These are phyloP conservation scores for Cheilosia vernalis DNA, from an alignment of 2,888 invertebrate species.

Conservation along the genomic window DNA sequence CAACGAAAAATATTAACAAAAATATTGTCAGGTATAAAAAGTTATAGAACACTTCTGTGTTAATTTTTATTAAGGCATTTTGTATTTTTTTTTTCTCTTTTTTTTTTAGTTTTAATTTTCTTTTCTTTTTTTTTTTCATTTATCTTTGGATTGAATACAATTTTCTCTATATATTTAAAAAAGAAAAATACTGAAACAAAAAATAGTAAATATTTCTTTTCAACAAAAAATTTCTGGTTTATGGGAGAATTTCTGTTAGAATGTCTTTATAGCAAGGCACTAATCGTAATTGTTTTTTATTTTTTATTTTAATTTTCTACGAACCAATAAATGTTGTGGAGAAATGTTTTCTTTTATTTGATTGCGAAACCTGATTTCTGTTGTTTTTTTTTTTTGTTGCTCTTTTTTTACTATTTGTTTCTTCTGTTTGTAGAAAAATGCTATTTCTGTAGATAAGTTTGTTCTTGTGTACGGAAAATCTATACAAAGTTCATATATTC, in stretches of 20 bases:
- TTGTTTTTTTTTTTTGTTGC: not conserved
- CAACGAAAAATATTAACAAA: slow-evolving; percentile 35
- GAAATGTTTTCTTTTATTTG: slow-evolving; percentile 48
- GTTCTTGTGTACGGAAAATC: slow-evolving; percentile 44
- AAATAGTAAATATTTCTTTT: slow-evolving; percentile 32
- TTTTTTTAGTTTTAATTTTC: slow-evolving; percentile 35
- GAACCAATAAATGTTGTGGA: slow-evolving; percentile 51
- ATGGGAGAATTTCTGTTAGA: slow-evolving; percentile 57
- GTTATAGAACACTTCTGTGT: slow-evolving; percentile 64
- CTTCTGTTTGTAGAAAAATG: slow-evolving; percentile 45
- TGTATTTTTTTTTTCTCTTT: slow-evolving; percentile 31
- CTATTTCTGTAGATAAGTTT: slow-evolving; percentile 58
- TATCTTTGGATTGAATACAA: slow-evolving; percentile 73
- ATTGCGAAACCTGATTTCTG: slow-evolving; percentile 70
- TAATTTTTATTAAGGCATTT: slow-evolving; percentile 72
- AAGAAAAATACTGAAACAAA: slow-evolving; percentile 64
- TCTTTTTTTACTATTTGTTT: slow-evolving; percentile 43
- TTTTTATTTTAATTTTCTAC: slow-evolving; percentile 26
- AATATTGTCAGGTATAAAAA: slow-evolving; percentile 64
- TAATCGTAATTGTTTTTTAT: slow-evolving; percentile 69
- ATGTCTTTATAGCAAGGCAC: slow-evolving; percentile 73
- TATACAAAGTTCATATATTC: slow-evolving; percentile 70
- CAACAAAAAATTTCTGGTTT: slow-evolving; percentile 37
- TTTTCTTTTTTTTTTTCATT: slow-evolving; percentile 48
- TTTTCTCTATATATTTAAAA: slow-evolving; percentile 37